Percentiles rank a stretch among this genome's conserved stretches.
These are phyloP conservation scores for Chamaetylas fuelleborni DNA, from an alignment of 2,113 vertebrate genomes.

Conservation along the genomic window DNA sequence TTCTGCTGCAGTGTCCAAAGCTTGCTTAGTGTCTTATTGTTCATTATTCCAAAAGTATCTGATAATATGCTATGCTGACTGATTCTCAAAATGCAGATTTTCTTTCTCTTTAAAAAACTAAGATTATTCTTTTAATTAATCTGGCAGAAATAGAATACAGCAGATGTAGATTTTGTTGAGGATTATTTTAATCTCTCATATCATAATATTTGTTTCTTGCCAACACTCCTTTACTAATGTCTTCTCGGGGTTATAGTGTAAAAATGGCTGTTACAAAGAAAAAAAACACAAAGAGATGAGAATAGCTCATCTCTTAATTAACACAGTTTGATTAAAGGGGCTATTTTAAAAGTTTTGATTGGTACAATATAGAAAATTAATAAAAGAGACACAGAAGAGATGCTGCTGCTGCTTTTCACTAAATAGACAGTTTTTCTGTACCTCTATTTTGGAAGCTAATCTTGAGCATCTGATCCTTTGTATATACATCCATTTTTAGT, in stretches of 20 bases:
- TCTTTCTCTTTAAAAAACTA: neutral
- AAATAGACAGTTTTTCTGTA: neutral
- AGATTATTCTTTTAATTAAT: slow-evolving; percentile 32
- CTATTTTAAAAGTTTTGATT: neutral
- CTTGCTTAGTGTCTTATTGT: slow-evolving; percentile 15
- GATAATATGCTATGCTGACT: neutral
- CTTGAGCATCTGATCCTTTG: neutral
- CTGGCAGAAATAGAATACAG: slow-evolving; percentile 36
- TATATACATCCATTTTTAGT: neutral
- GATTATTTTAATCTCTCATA: slow-evolving; percentile 10
- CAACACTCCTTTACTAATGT: neutral
- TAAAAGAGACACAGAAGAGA: neutral
- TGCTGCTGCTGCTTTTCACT: neutral
- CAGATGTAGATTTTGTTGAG: slow-evolving; percentile 39
- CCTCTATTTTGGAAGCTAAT: neutral
- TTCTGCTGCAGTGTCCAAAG: slow-evolving; percentile 29
- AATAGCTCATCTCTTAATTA: neutral
- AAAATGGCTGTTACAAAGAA: neutral
- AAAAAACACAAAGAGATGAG: neutral
- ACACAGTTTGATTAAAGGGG: neutral
- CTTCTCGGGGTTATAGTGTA: neutral
- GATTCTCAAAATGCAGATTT: slow-evolving; percentile 40
- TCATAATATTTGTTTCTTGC: slow-evolving; percentile 29
- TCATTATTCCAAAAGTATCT: slow-evolving; percentile 5
- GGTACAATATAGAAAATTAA: neutral